phyloP scores from a whole-genome alignment of 1,140 invertebrate species.

The Augochlora pura region DNA sequence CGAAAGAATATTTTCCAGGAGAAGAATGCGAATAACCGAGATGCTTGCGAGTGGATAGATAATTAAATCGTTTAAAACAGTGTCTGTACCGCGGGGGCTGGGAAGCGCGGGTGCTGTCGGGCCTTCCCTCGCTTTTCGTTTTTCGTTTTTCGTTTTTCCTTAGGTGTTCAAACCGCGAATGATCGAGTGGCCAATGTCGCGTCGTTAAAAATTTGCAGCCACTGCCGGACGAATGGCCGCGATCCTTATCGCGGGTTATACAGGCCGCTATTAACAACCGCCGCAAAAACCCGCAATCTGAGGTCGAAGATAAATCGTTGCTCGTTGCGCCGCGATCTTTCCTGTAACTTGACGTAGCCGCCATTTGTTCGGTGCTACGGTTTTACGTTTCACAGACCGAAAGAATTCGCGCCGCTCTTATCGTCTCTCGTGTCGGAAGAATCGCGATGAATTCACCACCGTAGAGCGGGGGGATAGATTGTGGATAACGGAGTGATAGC shows the following conservation, averaged over 20 bases:
- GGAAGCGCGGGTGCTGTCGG: too few species aligned
- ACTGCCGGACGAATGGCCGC: slow-evolving; percentile 59
- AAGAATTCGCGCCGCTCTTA: slow-evolving; percentile 40
- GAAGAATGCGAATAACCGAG: not conserved
- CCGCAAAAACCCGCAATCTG: slow-evolving; percentile 67
- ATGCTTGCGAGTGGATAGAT: not conserved
- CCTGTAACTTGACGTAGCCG: slow-evolving; percentile 54
- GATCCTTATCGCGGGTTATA: slow-evolving; percentile 66
- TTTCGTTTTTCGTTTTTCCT: not conserved
- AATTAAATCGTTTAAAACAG: slow-evolving; percentile 38
- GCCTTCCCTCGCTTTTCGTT: too few species aligned
- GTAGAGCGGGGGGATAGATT: slow-evolving; percentile 4
- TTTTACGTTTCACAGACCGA: slow-evolving; percentile 48
- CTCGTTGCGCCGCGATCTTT: slow-evolving; percentile 56
- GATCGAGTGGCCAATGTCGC: not conserved
- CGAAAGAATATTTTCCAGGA: slow-evolving; percentile 1
- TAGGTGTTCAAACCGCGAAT: not conserved
- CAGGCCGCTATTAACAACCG: slow-evolving; percentile 65
- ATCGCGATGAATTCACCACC: not conserved
- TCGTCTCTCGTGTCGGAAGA: slow-evolving; percentile 19
- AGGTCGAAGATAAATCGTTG: slow-evolving; percentile 67
- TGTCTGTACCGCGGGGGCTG: not conserved
- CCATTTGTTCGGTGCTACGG: slow-evolving; percentile 55
- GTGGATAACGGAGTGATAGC: not conserved
- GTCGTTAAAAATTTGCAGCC: slow-evolving; percentile 65